Evolutionary conservation across 2,797 vertebrate genomes (phyloP).

Genomic region (Brachyalestes nurse): DNA sequence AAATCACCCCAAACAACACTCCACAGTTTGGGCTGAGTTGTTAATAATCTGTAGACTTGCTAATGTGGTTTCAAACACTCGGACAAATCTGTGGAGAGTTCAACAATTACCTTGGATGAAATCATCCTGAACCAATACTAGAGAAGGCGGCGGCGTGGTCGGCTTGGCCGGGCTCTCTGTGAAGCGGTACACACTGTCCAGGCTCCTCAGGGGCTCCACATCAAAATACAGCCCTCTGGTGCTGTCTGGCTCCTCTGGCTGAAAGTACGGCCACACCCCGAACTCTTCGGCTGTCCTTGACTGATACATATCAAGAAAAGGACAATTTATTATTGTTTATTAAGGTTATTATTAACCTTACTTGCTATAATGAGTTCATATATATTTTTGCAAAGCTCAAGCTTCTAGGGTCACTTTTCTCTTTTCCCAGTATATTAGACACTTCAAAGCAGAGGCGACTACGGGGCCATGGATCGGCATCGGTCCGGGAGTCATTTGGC

Average conservation of each 20-base stretch:
- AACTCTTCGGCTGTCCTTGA: conserved; percentile 50
- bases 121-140: conserved; percentile 38
- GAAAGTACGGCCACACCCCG: conserved; percentile 16
- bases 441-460: not conserved
- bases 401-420: too few relatives aligned
- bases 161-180: conserved; percentile 19
- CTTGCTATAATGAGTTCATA: too few relatives aligned
- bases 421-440: not conserved
- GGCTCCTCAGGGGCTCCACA: conserved; percentile 63
- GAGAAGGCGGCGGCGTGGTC: not conserved
- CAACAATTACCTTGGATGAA: conserved; percentile 58
- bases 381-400: too few relatives aligned
- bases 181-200: conserved; percentile 41
- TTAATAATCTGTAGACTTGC: too few relatives aligned
- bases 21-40: too few relatives aligned
- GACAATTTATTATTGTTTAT: too few relatives aligned
- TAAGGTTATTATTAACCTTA: too few relatives aligned
- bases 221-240: conserved; percentile 60
- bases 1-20: too few relatives aligned
- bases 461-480: too few relatives aligned
- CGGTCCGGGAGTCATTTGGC: too few relatives aligned
- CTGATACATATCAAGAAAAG: conserved; percentile 54
- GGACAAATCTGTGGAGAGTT: not conserved
- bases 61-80: too few relatives aligned
- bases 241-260: conserved; percentile 30